Conservation (phyloP, 2,113 vertebrate genomes). For the Raja brachyura region DNA sequence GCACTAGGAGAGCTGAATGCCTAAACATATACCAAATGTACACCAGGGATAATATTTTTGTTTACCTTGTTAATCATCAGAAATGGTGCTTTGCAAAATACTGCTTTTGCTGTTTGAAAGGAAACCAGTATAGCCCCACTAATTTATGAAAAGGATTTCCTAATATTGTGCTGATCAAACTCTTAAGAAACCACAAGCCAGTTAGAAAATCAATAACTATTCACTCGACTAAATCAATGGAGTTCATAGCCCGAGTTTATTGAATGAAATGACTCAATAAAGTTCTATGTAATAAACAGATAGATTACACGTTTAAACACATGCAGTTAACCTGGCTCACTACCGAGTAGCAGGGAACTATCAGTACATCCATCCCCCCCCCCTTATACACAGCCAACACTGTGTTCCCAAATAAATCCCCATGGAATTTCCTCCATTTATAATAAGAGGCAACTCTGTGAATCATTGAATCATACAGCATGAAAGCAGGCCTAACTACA, state of each 20-base stretch:
- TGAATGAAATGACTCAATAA: constrained; percentile 1
- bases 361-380: neutral
- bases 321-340: neutral
- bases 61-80: neutral
- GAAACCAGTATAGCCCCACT: neutral
- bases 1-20: too few species aligned
- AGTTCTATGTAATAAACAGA: neutral
- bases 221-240: neutral
- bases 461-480: neutral
- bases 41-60: neutral
- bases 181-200: constrained; percentile 1
- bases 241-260: neutral
- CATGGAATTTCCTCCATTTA: neutral
- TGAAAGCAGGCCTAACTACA: neutral
- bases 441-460: too few species aligned
- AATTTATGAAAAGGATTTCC: neutral
- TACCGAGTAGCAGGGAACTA: neutral
- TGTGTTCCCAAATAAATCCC: neutral
- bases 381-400: neutral
- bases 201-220: constrained; percentile 29
- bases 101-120: neutral
- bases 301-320: neutral
- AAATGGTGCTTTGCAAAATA: neutral
- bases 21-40: too few species aligned
- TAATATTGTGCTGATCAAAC: neutral